Evolutionary conservation across 2,113 vertebrate species (phyloP).

Genomic region (Pterocles orientalis): DNA sequence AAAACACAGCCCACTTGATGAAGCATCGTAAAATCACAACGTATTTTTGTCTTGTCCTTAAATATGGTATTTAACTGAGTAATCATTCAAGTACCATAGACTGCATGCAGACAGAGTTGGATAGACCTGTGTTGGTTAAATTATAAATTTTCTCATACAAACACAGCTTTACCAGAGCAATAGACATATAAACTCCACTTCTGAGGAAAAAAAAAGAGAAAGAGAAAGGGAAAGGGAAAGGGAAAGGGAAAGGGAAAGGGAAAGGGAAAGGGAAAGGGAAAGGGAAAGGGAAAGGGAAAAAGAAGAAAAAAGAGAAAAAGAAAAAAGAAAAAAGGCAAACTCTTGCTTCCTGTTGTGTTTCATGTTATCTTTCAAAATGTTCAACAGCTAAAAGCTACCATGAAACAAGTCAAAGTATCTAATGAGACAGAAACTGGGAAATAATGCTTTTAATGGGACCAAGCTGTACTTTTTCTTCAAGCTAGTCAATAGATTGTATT

Average conservation of each 20-base stretch:
- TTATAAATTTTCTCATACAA: not conserved
- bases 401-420: not conserved
- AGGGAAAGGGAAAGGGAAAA: too few species aligned
- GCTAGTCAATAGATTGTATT: conserved; percentile 1
- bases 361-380: not conserved
- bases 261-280: too few species aligned
- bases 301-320: too few species aligned
- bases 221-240: too few species aligned
- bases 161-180: not conserved
- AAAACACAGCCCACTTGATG: not conserved
- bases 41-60: not conserved
- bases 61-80: not conserved
- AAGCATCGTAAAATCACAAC: not conserved
- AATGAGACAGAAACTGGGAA: not conserved
- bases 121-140: not conserved
- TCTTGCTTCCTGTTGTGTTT: not conserved
- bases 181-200: not conserved
- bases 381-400: not conserved
- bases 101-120: not conserved
- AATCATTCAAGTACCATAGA: not conserved
- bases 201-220: not conserved
- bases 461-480: not conserved
- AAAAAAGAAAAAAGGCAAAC: not conserved
- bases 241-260: too few species aligned
- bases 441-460: not conserved